Conservation (phyloP, 2,797 vertebrate genomes). For the Garrulus glandarius region DNA sequence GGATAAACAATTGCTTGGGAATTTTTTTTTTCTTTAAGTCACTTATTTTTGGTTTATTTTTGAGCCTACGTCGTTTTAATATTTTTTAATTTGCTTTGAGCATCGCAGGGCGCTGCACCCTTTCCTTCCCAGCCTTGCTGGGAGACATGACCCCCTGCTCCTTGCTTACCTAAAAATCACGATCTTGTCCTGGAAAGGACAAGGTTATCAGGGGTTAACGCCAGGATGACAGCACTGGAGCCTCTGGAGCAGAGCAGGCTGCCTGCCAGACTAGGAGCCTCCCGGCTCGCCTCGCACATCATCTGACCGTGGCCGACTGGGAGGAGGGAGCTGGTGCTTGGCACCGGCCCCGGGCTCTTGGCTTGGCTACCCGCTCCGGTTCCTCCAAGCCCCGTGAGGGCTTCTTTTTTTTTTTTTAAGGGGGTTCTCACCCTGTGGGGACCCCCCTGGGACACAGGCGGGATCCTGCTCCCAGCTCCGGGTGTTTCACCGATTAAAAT, state of each 20-base stretch:
- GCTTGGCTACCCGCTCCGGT: conserved; percentile 20
- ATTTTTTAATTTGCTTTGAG: not conserved
- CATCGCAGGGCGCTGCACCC: rapidly evolving
- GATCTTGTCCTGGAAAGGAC: conserved; percentile 58
- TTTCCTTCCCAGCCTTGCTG: not conserved
- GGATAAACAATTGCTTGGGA: conserved; percentile 43
- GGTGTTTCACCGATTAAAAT: not conserved
- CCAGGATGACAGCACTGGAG: conserved; percentile 77
- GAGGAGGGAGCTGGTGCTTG: conserved; percentile 57
- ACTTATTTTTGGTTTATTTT: conserved; percentile 28
- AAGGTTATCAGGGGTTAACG: conserved; percentile 85
- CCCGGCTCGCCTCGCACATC: conserved; percentile 78
- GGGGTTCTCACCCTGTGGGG: not conserved
- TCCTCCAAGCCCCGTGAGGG: not conserved
- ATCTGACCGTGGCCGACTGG: conserved; percentile 75
- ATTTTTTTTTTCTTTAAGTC: not conserved
- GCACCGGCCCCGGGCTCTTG: conserved; percentile 57
- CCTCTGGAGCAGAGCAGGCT: conserved; percentile 85
- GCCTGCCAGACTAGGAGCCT: conserved; percentile 85
- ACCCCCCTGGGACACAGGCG: rapidly evolving
- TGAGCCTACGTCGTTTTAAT: not conserved
- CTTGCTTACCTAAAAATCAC: not conserved
- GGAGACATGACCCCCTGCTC: not conserved
- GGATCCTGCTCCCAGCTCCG: not conserved
- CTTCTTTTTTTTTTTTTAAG: not conserved